phyloP scores from a whole-genome alignment of 1,140 invertebrate species.

The Listronotus bonariensis region DNA sequence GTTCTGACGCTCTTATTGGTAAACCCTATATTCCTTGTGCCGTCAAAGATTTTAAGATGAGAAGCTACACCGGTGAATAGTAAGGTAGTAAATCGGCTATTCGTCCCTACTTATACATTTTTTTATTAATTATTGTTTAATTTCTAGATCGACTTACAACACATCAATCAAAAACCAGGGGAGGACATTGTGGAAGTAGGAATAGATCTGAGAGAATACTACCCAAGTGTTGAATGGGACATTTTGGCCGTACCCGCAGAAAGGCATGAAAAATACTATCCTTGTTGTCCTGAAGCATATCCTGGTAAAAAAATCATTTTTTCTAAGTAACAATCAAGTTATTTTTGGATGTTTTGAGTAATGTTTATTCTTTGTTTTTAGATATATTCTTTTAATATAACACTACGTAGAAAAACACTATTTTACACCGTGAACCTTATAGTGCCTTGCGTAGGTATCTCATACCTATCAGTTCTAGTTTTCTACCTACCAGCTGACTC shows the following conservation, averaged over 20 bases:
- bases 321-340: too few species aligned
- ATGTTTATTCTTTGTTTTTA: constrained; percentile 55
- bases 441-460: constrained; percentile 91
- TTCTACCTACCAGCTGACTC: constrained; percentile 99
- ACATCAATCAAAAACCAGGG: constrained; percentile 82
- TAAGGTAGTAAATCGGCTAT: not conserved
- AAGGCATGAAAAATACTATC: constrained; percentile 87
- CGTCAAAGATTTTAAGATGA: too few species aligned
- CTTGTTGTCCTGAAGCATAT: constrained; percentile 86
- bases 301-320: constrained; percentile 65
- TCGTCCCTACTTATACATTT: not conserved
- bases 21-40: constrained; percentile 8
- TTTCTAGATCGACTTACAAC: constrained; percentile 85
- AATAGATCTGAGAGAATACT: constrained; percentile 92
- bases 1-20: too few species aligned
- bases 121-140: constrained; percentile 6
- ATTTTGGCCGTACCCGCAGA: constrained; percentile 91
- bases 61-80: too few species aligned
- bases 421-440: constrained; percentile 97
- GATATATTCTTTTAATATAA: constrained; percentile 99
- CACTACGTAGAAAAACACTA: constrained; percentile 88
- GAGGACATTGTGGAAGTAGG: constrained; percentile 83
- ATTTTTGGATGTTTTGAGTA: too few species aligned
- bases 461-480: constrained; percentile 88
- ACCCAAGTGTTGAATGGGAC: constrained; percentile 97